Conservation (phyloP, 2,113 vertebrate genomes). For the Macaca nemestrina region DNA sequence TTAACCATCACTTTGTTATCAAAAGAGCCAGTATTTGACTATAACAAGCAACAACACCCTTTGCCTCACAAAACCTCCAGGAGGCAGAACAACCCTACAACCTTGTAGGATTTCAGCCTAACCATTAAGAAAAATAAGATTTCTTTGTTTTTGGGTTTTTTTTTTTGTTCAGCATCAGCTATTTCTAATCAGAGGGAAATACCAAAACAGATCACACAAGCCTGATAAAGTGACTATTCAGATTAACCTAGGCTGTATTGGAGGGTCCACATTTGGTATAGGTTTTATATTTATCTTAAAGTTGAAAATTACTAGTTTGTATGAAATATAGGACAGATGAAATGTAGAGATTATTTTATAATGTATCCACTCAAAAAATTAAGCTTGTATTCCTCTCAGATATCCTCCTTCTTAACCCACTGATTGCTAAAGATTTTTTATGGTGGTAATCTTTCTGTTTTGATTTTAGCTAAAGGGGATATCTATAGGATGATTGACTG, state of each 20-base stretch:
- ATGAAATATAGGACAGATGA: neutral
- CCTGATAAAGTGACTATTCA: neutral
- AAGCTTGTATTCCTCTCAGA: neutral
- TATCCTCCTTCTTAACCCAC: neutral
- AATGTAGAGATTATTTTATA: neutral
- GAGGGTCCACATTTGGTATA: neutral
- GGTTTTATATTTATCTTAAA: neutral
- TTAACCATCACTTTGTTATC: constrained; percentile 74
- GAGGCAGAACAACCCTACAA: neutral
- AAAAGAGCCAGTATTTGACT: constrained; percentile 61
- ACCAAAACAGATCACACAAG: neutral
- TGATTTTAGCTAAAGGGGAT: neutral
- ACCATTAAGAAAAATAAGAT: neutral
- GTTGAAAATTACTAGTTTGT: neutral
- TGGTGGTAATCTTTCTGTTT: neutral
- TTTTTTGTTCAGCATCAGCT: constrained; percentile 17
- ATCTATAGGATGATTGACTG: neutral
- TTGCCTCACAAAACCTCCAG: neutral
- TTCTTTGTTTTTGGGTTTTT: neutral
- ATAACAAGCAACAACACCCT: neutral
- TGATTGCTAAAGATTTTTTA: neutral
- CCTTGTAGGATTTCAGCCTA: neutral
- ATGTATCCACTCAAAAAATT: neutral
- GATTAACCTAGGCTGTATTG: neutral
- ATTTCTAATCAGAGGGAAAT: neutral